Evolutionary conservation across 2,888 invertebrate genomes (phyloP), one percentile per base, ranked within the genome.

Genomic region (Chironomus riparius): DNA sequence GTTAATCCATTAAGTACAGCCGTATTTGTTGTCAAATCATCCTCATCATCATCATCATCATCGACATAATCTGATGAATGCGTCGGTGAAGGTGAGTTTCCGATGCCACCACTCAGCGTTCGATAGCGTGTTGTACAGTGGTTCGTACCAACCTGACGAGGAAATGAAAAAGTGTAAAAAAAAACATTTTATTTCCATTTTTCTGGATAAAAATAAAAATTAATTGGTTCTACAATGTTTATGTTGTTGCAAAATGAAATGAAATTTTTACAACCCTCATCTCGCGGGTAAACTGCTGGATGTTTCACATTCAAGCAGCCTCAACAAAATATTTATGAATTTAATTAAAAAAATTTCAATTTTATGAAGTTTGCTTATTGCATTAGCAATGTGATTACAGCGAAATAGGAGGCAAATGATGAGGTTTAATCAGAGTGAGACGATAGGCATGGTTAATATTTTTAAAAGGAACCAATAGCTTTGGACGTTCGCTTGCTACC

Each of bases 11-110:
- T 74, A 13, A 28, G 68, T n/a, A 74, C 68, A 47, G 68, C 65
- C 68, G 62, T 73, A 62, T 65, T 74, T 47, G 65, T 47, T 65
- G 74, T 68, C n/a, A 74, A 82, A 78, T 82, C 83, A 80, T 83
- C 86, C 3, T 72, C 72, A 80, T 87, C 86, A 79, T 89, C 88
- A 80, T 89, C 88, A 80, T 90, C 89, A 81, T 89, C 89, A 81
- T 88, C 88, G 83, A 89, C 90, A 83, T 90, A 89, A 84, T 89
- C 89, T 79, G 89, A 89, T 82, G 89, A 89, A 78, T 89, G 89
- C 82, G 88, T 89, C 76, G 90, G 89, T 77, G 90, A 90, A 47
- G 84, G 84, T 48, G 84, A 84, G 77, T 86, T 87, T 78, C 87
- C 87, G 80, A 87, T 86, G 78, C 87, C 87, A 79, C 87, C 87